These are phyloP conservation scores for Periophthalmus magnuspinnatus DNA, from an alignment of 2,797 vertebrate genomes.

Conservation along the genomic window DNA sequence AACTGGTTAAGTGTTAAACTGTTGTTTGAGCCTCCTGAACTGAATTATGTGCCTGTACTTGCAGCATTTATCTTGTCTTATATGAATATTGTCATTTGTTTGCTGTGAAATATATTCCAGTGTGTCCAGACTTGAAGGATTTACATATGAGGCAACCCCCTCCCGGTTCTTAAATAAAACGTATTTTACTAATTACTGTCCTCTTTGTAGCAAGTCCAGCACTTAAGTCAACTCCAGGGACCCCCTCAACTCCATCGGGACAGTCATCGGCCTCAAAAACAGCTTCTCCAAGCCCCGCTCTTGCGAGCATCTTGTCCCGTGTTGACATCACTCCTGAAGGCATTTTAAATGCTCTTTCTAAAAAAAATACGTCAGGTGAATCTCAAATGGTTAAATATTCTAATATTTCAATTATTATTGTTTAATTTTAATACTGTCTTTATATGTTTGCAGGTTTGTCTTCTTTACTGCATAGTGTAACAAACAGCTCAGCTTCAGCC, in stretches of 20 bases:
- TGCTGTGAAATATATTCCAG: not conserved
- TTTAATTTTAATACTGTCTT: slow-evolving; percentile 11
- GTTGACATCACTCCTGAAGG: slow-evolving; percentile 95
- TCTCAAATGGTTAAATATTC: not conserved
- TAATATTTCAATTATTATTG: not conserved
- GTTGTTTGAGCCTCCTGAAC: too few species aligned
- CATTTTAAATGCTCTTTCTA: slow-evolving; percentile 88
- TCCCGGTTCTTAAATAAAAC: not conserved
- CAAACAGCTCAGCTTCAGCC: slow-evolving; percentile 66
- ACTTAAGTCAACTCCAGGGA: slow-evolving; percentile 86
- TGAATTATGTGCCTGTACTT: too few species aligned
- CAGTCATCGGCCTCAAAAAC: slow-evolving; percentile 82
- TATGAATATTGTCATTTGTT: not conserved
- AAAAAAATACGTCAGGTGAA: slow-evolving; percentile 86
- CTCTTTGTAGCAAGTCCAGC: slow-evolving; percentile 85
- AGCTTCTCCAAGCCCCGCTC: slow-evolving; percentile 76
- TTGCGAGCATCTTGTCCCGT: slow-evolving; percentile 94
- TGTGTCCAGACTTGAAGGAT: not conserved
- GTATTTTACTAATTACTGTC: not conserved
- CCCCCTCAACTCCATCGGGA: slow-evolving; percentile 84
- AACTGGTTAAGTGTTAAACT: too few species aligned
- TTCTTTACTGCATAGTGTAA: slow-evolving; percentile 90
- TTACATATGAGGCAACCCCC: not conserved
- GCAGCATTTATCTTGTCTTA: not conserved
- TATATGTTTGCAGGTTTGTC: slow-evolving; percentile 84